Evolutionary conservation across 2,113 vertebrate genomes (phyloP).

Genomic region (Rhadina sibilatrix): DNA sequence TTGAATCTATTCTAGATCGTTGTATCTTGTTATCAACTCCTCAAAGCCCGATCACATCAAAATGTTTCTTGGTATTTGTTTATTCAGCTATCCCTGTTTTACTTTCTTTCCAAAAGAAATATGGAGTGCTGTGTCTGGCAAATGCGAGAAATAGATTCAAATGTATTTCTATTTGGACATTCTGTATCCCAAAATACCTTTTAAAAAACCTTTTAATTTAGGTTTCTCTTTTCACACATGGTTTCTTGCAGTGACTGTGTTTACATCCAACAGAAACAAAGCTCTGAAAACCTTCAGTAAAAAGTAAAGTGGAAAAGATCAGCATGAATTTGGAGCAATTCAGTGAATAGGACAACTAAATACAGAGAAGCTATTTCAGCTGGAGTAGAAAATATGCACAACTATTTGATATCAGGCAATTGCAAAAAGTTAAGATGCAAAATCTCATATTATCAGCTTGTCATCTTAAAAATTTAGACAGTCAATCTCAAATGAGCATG

Average conservation of each 20-base stretch:
- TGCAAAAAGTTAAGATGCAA: not conserved
- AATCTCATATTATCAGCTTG: not conserved
- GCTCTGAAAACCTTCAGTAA: not conserved
- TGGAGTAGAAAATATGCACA: not conserved
- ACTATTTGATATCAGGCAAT: not conserved
- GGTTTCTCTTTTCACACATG: not conserved
- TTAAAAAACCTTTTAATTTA: not conserved
- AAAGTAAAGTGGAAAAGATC: not conserved
- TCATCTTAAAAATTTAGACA: not conserved
- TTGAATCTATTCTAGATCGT: not conserved
- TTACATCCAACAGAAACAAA: not conserved
- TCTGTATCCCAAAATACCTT: not conserved
- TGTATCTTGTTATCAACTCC: not conserved
- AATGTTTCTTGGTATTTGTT: not conserved
- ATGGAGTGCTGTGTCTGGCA: not conserved
- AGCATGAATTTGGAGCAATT: not conserved
- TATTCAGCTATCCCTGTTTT: not conserved
- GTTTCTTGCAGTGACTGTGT: not conserved
- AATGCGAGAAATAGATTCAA: not conserved
- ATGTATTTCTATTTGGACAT: not conserved
- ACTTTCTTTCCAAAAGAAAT: not conserved
- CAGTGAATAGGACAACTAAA: not conserved
- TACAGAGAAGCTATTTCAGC: not conserved
- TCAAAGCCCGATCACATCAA: not conserved
- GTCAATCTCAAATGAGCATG: not conserved